Conservation (phyloP, 2,797 vertebrate genomes). For the Knipowitschia caucasica region DNA sequence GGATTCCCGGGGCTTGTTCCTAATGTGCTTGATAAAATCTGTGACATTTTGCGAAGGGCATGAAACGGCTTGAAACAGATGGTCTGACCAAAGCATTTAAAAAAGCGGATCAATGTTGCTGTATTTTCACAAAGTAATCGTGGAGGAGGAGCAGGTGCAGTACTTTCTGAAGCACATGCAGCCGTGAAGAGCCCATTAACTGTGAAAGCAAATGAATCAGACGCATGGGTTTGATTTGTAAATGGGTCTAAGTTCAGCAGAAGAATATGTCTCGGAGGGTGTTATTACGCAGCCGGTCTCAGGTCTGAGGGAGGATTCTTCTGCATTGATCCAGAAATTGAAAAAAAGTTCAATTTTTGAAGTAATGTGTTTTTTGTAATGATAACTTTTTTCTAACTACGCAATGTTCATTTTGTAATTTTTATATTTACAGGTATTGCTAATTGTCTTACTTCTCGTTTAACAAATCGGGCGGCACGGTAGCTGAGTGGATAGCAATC, state of each 20-base stretch:
- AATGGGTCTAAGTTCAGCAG: not conserved
- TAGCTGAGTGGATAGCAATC: no score
- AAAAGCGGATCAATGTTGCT: constrained; percentile 6
- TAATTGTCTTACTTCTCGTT: no score
- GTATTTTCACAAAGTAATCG: no score
- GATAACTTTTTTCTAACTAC: no score
- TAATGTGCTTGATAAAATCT: constrained; percentile 10
- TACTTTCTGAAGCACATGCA: constrained; percentile 2
- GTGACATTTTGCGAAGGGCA: constrained; percentile 6
- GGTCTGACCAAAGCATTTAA: not conserved
- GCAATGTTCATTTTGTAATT: no score
- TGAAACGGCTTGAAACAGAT: not conserved
- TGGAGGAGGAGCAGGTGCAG: constrained; percentile 5
- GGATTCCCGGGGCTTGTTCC: no score
- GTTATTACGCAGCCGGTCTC: not conserved
- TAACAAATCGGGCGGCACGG: no score
- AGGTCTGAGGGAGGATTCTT: no score
- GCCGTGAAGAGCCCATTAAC: constrained; percentile 14
- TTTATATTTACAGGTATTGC: no score
- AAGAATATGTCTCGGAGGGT: not conserved
- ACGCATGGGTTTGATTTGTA: not conserved
- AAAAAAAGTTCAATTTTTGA: no score
- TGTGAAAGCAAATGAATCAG: not conserved
- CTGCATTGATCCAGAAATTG: no score
- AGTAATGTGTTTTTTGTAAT: no score